These are phyloP conservation scores for Diadromus collaris DNA, from an alignment of 2,888 invertebrate species.

Conservation along the genomic window DNA sequence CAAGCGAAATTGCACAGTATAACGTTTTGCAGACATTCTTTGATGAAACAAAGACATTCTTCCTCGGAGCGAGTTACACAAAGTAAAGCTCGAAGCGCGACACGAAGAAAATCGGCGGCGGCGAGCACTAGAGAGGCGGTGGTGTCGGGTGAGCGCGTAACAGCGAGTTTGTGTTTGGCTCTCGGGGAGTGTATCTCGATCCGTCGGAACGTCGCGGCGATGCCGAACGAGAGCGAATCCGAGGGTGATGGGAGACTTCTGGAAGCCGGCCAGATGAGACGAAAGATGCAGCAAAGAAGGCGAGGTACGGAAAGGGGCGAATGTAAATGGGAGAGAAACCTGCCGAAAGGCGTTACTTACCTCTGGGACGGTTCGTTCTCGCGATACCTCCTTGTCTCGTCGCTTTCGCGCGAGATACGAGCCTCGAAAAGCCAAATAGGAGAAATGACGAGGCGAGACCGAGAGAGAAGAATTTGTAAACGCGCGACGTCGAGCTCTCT, in stretches of 20 bases:
- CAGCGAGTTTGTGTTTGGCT: not conserved
- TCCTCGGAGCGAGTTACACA: no score
- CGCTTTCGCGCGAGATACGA: not conserved
- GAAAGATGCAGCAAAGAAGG: not conserved
- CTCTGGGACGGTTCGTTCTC: conserved; percentile 14
- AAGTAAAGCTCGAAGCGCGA: no score
- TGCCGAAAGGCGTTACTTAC: conserved; percentile 58
- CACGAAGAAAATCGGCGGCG: no score
- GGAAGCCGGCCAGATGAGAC: conserved; percentile 50
- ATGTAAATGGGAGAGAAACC: not conserved
- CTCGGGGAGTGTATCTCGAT: conserved; percentile 7
- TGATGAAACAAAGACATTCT: no score
- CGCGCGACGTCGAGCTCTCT: not conserved
- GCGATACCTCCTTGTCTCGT: not conserved
- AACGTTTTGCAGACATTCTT: no score
- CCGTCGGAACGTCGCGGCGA: conserved; percentile 20
- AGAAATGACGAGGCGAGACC: not conserved
- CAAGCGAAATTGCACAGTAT: no score
- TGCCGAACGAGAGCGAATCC: conserved; percentile 54
- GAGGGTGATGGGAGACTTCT: conserved; percentile 51
- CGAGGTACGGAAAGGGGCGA: conserved; percentile 24
- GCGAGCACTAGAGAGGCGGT: not conserved
- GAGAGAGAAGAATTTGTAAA: not conserved
- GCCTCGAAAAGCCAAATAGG: conserved; percentile 4
- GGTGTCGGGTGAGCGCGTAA: conserved; percentile 2